phyloP scores from a whole-genome alignment of 2,888 invertebrate genomes.

The Cremastobaeus sp. region DNA sequence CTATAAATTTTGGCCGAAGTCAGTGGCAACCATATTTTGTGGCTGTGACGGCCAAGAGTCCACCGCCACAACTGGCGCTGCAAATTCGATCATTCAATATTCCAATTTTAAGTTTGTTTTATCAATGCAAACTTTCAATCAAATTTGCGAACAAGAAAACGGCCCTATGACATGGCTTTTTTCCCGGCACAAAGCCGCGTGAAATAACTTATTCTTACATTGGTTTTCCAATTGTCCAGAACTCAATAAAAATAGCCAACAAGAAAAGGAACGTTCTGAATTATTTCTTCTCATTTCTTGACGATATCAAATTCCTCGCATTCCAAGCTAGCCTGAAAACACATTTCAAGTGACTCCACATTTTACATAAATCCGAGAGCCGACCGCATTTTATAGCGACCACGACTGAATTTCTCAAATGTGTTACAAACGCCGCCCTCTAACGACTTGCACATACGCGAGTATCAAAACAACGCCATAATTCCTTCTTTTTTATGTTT shows the following conservation, averaged over 20 bases:
- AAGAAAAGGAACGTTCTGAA: slow-evolving; percentile 10
- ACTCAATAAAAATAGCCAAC: slow-evolving; percentile 23
- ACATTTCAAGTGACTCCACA: slow-evolving; percentile 39
- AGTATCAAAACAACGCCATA: slow-evolving; percentile 4
- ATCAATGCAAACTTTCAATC: slow-evolving; percentile 51
- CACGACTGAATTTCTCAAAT: slow-evolving; percentile 49
- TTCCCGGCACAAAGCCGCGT: background rate
- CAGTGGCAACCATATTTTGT: slow-evolving; percentile 36
- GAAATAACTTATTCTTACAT: slow-evolving; percentile 33
- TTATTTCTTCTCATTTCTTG: slow-evolving; percentile 16
- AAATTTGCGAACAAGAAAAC: slow-evolving; percentile 26
- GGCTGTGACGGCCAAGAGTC: slow-evolving; percentile 23
- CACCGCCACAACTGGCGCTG: slow-evolving; percentile 26
- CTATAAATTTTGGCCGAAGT: slow-evolving; percentile 38
- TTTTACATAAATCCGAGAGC: slow-evolving; percentile 42
- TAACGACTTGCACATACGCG: slow-evolving; percentile 50
- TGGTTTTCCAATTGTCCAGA: slow-evolving; percentile 26
- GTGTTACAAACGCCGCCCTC: slow-evolving; percentile 44
- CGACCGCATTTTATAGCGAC: slow-evolving; percentile 42
- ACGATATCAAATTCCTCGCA: slow-evolving; percentile 27
- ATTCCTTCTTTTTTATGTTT: background rate
- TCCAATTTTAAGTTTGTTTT: slow-evolving; percentile 52
- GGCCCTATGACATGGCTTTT: slow-evolving; percentile 14
- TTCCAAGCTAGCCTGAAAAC: slow-evolving; percentile 23
- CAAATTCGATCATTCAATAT: slow-evolving; percentile 48